phyloP scores from a whole-genome alignment of 2,113 vertebrate genomes.

The Anas platyrhynchos region DNA sequence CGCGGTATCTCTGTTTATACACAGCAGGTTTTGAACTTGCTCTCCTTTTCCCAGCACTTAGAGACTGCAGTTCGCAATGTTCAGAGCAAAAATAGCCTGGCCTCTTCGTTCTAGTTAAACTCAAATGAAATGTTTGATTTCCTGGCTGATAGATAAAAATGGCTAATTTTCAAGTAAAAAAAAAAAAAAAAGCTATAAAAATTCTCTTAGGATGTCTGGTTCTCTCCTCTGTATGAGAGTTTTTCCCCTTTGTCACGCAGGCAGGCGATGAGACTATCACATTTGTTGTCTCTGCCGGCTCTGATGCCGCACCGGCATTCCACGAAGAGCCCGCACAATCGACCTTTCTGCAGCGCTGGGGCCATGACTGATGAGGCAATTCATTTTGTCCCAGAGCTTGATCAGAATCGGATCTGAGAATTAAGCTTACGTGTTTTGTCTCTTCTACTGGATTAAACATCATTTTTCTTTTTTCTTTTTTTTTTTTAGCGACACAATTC shows the following conservation, averaged over 20 bases:
- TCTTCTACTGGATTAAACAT: background rate
- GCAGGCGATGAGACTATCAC: background rate
- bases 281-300: background rate
- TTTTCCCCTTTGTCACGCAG: background rate
- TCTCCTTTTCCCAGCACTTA: slow-evolving; percentile 34
- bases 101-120: background rate
- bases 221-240: background rate
- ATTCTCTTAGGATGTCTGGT: background rate
- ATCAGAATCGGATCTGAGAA: background rate
- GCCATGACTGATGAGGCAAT: background rate
- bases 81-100: slow-evolving; percentile 1
- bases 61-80: background rate
- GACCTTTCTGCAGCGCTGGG: background rate
- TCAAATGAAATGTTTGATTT: background rate
- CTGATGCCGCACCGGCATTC: background rate
- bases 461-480: background rate
- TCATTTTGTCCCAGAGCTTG: background rate
- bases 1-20: slow-evolving; percentile 33
- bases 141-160: background rate
- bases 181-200: background rate
- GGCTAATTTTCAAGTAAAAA: background rate
- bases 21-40: slow-evolving; percentile 22
- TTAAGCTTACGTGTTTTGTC: background rate
- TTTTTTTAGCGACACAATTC: background rate
- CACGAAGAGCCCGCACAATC: background rate